Evolutionary conservation across 2,113 vertebrate genomes (phyloP), one percentile per base, ranked within the genome.

Genomic region (Perca fluviatilis): DNA sequence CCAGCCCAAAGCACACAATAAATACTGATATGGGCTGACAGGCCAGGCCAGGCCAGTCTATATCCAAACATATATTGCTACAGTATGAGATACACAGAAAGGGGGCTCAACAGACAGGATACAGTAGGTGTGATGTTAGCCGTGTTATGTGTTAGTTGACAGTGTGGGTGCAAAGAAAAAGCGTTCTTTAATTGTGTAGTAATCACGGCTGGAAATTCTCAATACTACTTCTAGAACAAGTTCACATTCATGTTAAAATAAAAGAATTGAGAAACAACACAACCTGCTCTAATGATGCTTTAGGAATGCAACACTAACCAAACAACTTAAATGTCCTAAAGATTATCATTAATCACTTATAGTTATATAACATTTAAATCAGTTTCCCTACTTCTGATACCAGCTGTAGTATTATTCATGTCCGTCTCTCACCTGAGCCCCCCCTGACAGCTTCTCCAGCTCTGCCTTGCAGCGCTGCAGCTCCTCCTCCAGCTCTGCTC

Each of bases 391-490:
- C 9, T 30, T 63, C 14, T 64, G 4, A 51, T 63, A 50, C 5
- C 27, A 50, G 33, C 30, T 9, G 47, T 57, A 10, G 16, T 25
- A 9, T 58, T 79, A 67, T 73, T 74, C 49, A 43, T 36, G 27
- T 47, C 53, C 53, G n/a, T 43, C 58, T 40, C 93, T 91, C 83
- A 96, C 96, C 96, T 95, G 94, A 85, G 84, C 70, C 62, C 89
- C 91, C 56, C 82, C 93, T 14, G 96, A 94, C 81, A 97, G 91
- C 78, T 95, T 94, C 88, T 96, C 95, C 82, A 98, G 95, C 89
- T 98, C 97, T 56, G 96, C 97, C 77, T 96, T 95, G 95, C 96
- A 98, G 87, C 91, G 91, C 91, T 94, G 95, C 81, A 98, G 96
- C 94, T 98, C 97, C 89, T 94, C 94, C 94, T 97, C 96, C 88